phyloP scores from a whole-genome alignment of 2,113 vertebrate genomes.

The Crotalus viridis region DNA sequence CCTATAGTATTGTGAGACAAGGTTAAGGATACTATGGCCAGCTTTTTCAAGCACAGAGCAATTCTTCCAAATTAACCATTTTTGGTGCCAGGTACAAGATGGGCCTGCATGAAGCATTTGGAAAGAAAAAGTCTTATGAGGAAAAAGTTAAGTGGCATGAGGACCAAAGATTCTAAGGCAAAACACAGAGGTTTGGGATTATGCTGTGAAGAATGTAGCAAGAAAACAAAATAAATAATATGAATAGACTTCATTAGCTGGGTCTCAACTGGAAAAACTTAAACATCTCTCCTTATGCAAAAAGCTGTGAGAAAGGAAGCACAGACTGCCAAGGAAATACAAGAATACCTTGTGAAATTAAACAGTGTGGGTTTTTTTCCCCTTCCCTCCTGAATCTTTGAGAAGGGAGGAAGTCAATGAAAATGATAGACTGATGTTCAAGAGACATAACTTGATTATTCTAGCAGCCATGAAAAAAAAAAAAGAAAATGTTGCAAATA shows the following conservation, averaged over 20 bases:
- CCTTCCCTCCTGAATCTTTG: slow-evolving; percentile 34
- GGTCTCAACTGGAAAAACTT: slow-evolving; percentile 55
- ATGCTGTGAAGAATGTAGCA: slow-evolving; percentile 2
- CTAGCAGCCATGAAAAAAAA: slow-evolving; percentile 53
- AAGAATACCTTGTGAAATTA: slow-evolving; percentile 62
- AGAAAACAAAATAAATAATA: slow-evolving; percentile 53
- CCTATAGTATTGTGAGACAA: not conserved
- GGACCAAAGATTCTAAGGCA: slow-evolving; percentile 29
- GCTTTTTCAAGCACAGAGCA: not conserved
- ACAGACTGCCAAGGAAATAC: slow-evolving; percentile 52
- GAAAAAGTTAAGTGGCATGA: slow-evolving; percentile 24
- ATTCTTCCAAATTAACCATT: not conserved
- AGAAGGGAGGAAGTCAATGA: slow-evolving; percentile 51
- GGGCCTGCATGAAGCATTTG: not conserved
- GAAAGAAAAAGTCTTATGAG: not conserved
- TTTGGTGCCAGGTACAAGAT: not conserved
- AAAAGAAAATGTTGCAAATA: slow-evolving; percentile 64
- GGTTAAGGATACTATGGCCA: not conserved
- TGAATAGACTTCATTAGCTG: slow-evolving; percentile 61
- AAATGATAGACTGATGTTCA: slow-evolving; percentile 64
- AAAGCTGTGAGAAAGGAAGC: slow-evolving; percentile 61
- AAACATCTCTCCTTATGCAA: slow-evolving; percentile 56
- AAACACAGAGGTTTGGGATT: slow-evolving; percentile 41
- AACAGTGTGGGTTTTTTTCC: slow-evolving; percentile 25
- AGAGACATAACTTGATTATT: slow-evolving; percentile 67